These are phyloP conservation scores for Stylophora pistillata DNA, from an alignment of 64 coral and sea anemone genomes.

Conservation along the genomic window DNA sequence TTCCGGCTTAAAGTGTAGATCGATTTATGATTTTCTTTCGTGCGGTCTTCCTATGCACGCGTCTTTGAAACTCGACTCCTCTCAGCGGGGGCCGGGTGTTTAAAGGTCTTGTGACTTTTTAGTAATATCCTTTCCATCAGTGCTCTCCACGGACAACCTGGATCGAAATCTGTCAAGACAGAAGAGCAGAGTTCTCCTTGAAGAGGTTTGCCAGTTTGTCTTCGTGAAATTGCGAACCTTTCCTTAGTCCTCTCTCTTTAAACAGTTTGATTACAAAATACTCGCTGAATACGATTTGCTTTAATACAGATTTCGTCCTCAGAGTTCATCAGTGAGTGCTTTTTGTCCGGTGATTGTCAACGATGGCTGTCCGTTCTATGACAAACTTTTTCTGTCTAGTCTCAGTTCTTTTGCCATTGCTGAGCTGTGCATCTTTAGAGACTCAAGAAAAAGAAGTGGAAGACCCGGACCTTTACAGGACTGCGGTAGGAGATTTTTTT, in stretches of 20 bases:
- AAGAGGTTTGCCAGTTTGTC: background rate
- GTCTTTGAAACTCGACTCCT: slow-evolving; percentile 6
- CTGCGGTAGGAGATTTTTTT: background rate
- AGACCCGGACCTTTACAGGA: slow-evolving; percentile 1
- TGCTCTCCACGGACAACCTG: background rate
- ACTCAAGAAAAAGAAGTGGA: background rate
- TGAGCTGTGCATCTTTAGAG: background rate
- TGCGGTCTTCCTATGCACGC: background rate
- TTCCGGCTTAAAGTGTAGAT: background rate
- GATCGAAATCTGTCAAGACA: slow-evolving; percentile 11
- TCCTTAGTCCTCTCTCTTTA: background rate
- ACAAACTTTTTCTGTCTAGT: background rate
- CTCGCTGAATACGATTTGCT: background rate
- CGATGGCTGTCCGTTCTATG: background rate
- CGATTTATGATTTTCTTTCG: background rate
- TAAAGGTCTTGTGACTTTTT: slow-evolving; percentile 11
- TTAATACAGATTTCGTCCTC: background rate
- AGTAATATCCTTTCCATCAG: background rate
- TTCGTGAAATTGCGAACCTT: background rate
- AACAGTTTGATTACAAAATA: background rate
- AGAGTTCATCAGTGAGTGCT: background rate
- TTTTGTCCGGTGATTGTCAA: background rate
- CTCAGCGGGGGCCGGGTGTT: background rate
- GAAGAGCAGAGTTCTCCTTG: background rate
- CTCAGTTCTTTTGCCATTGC: background rate